Base-by-base conservation (phyloP, 2,113 vertebrate species). In the Nycticorax nycticorax region DNA sequence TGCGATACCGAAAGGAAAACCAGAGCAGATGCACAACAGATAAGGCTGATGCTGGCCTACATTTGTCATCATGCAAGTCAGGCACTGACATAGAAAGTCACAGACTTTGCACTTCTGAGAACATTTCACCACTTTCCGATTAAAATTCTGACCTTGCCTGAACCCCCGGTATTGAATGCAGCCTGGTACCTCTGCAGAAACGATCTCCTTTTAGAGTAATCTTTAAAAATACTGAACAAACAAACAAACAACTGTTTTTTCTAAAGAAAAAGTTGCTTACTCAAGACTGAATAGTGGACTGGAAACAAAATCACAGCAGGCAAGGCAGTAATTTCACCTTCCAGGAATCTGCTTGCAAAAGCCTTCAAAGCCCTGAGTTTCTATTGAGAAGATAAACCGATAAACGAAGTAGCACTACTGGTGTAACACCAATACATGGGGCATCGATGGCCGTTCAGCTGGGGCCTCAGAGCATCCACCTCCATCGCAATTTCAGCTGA, bases 381-480 rank as follows among this genome's bases (percentile, higher is more conserved):
- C 63, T 62, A 27, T 0, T 19, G 30, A 84, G 41, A 66, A 55
- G 8, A 60, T 59, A 78, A 63, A 57, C 15, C 3, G 2, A 27
- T 41, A 71, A 84, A 47, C 56, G 84, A 86, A 81, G 12, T 39
- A 14, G 28, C 0, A 0, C 7, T 33, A 0, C 8, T 30, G 27
- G 5, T 69, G 3, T 23, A 74, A 67, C 28, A n/a, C 45, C 14
- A n/a, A 33, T 6, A 27, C 4, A 20, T 5, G 1, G 28, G 63
- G 26, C 22, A 57, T 0, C 6, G 48, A 66, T 24, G 48, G 50
- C 35, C 68, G 27, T n/a, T 52, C 66, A 80, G 43, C 30, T 18
- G 10, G 23, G 33, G 73, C 28, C 48, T 52, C 28, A 18, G 26
- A 23, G 7, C 3, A 10, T 17, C 56, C 57, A 72, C 7, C 19